Percentiles rank a stretch among this genome's conserved stretches.
Conservation (phyloP, 2,113 vertebrate genomes). For the Potamarius usumacintae region DNA sequence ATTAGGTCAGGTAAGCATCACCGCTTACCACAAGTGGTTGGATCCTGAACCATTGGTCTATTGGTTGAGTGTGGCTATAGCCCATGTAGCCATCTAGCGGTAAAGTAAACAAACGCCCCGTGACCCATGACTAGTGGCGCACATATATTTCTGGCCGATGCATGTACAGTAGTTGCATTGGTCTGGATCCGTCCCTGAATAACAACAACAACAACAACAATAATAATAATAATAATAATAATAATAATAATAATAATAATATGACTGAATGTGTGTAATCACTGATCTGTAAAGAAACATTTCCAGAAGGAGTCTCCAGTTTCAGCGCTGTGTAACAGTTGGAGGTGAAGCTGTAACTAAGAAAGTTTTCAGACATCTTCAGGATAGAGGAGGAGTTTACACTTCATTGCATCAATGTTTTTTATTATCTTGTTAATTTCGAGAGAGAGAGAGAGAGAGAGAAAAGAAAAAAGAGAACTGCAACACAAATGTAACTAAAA, state of each 20-base stretch:
- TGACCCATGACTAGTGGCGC: too few relatives aligned
- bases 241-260: background rate
- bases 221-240: background rate
- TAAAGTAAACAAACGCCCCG: too few relatives aligned
- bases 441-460: background rate
- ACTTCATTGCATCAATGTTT: background rate
- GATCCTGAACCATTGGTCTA: too few relatives aligned
- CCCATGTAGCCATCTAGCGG: too few relatives aligned
- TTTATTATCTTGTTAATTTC: background rate
- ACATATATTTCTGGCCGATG: too few relatives aligned
- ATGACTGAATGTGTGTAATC: background rate
- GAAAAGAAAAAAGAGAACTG: background rate
- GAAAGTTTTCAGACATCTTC: background rate
- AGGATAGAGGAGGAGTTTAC: background rate
- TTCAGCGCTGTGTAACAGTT: background rate
- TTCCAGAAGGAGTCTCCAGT: background rate
- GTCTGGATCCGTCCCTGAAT: too few relatives aligned
- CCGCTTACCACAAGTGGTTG: too few relatives aligned
- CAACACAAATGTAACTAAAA: background rate
- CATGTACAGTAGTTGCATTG: too few relatives aligned
- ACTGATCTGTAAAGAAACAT: background rate
- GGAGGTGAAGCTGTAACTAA: background rate
- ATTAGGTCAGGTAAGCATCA: too few relatives aligned
- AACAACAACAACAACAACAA: too few relatives aligned
- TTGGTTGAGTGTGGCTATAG: too few relatives aligned